A percentile compares a stretch with the other conserved stretches of the same genome.
phyloP scores from a whole-genome alignment of 2,888 invertebrate species.

The Brachyptera risi region DNA sequence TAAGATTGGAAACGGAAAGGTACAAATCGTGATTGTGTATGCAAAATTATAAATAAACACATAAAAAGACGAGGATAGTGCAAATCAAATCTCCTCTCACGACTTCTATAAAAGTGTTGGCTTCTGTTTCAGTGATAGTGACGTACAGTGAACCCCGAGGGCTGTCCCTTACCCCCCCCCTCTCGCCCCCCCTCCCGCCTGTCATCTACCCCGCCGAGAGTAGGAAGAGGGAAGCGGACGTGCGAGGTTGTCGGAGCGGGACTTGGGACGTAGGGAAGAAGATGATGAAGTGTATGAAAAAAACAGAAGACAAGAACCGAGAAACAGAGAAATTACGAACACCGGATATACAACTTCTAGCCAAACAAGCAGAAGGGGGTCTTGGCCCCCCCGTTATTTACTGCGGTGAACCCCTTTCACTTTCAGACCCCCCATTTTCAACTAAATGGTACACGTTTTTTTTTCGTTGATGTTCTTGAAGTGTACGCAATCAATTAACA shows the following conservation, averaged over 20 bases:
- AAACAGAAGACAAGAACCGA: background rate
- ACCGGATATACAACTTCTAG: background rate
- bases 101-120: background rate
- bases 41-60: too few species aligned
- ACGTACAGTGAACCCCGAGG: too few species aligned
- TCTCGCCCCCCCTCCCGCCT: slow-evolving; percentile 4
- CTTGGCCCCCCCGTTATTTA: too few species aligned
- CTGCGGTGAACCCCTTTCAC: slow-evolving; percentile 1
- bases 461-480: background rate
- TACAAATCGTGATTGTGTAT: too few species aligned
- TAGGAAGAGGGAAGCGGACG: slow-evolving; percentile 6
- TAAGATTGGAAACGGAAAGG: background rate
- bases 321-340: background rate
- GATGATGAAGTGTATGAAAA: slow-evolving; percentile 4
- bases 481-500: slow-evolving; percentile 4
- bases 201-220: slow-evolving; percentile 3
- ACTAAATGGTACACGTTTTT: slow-evolving; percentile 7
- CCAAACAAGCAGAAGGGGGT: background rate
- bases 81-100: background rate
- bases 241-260: too few species aligned
- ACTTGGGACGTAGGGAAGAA: background rate
- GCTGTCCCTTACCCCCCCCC: too few species aligned
- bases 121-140: too few species aligned
- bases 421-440: background rate
- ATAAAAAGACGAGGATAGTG: background rate